phyloP scores from a whole-genome alignment of 1,140 invertebrate genomes.

The Caenorhabditis latens region DNA sequence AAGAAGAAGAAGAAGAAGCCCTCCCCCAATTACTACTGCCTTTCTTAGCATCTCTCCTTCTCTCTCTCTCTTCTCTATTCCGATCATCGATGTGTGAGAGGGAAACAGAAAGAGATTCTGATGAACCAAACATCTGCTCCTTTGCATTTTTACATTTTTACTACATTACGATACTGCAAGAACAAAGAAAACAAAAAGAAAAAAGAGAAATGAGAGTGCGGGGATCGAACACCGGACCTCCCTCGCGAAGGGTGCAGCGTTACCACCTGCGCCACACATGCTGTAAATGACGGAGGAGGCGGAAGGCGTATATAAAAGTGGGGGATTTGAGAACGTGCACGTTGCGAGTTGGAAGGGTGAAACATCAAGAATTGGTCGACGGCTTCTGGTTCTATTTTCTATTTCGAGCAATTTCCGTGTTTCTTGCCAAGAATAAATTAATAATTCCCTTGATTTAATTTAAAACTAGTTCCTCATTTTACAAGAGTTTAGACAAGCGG shows the following conservation, averaged over 20 bases:
- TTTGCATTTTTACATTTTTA: constrained; percentile 10
- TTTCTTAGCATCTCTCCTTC: constrained; percentile 5
- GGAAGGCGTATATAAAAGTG: constrained; percentile 17
- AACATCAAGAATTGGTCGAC: constrained; percentile 33
- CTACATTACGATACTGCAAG: constrained; percentile 41
- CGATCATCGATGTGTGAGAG: constrained; percentile 44
- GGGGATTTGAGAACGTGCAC: constrained; percentile 11
- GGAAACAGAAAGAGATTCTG: constrained; percentile 6
- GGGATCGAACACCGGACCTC: not conserved
- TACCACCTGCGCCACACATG: too few species aligned
- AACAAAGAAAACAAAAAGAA: not conserved
- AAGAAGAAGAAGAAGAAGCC: constrained; percentile 33
- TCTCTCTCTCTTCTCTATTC: not conserved
- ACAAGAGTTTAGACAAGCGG: not conserved
- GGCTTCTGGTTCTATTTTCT: constrained; percentile 21
- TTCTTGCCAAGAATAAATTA: not conserved
- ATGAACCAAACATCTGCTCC: constrained; percentile 53
- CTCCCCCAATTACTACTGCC: constrained; percentile 37
- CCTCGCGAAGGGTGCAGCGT: too few species aligned
- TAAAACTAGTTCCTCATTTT: constrained; percentile 40
- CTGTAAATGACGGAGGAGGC: too few species aligned
- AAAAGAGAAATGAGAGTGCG: not conserved
- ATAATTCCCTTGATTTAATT: not conserved
- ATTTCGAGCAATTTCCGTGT: constrained; percentile 10
- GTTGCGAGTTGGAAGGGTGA: not conserved